A percentile compares a stretch with the other conserved stretches of the same genome.
Evolutionary conservation across 2,113 vertebrate genomes (phyloP).

Genomic region (Rafetus swinhoei): DNA sequence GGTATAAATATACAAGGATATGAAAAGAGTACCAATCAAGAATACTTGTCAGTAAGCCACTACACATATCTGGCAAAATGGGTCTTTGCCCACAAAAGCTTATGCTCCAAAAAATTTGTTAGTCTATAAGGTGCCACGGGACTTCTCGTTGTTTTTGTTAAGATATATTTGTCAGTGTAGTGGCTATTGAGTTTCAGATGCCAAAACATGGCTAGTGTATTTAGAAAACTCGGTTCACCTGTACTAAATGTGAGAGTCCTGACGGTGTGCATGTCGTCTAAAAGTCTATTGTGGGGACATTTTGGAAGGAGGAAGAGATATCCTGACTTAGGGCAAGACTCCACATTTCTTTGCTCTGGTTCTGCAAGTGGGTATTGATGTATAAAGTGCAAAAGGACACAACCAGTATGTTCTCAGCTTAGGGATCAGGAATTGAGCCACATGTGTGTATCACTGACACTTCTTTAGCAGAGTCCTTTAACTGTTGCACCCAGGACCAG

Average conservation of each 20-base stretch:
- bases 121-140: too few relatives aligned
- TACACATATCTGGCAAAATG: too few relatives aligned
- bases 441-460: background rate
- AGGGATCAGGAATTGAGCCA: background rate
- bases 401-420: background rate
- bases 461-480: background rate
- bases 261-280: background rate
- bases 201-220: background rate
- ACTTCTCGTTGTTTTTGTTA: too few relatives aligned
- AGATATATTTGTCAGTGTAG: background rate
- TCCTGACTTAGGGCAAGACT: background rate
- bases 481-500: background rate
- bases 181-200: background rate
- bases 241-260: too few relatives aligned
- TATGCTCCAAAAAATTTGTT: too few relatives aligned
- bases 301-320: background rate
- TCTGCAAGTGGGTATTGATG: background rate
- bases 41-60: too few relatives aligned
- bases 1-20: too few relatives aligned
- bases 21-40: too few relatives aligned
- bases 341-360: background rate
- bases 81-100: too few relatives aligned
- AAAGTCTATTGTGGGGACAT: background rate
- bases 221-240: background rate
- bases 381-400: background rate